Conservation (phyloP, 1,140 invertebrate species). For the Lerema accius region DNA sequence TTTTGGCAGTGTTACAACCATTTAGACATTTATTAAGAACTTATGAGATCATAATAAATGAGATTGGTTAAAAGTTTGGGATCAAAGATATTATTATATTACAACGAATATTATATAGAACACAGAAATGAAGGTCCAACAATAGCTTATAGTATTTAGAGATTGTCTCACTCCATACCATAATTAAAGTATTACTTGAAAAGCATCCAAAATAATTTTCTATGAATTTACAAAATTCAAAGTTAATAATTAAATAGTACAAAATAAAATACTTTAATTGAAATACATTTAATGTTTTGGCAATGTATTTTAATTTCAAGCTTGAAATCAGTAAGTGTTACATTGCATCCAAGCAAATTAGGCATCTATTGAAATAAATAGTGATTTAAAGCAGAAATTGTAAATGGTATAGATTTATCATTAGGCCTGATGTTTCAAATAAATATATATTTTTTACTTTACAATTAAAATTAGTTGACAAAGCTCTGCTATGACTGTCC, state of each 20-base stretch:
- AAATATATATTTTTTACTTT: too few species aligned
- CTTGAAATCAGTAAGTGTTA: too few species aligned
- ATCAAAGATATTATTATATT: background rate
- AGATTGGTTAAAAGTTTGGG: background rate
- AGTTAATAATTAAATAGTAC: background rate
- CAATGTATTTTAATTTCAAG: too few species aligned
- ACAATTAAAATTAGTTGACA: background rate
- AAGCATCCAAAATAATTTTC: too few species aligned
- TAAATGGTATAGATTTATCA: too few species aligned
- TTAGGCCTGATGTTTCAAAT: too few species aligned
- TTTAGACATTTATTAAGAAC: slow-evolving; percentile 20
- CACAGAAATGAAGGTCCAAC: slow-evolving; percentile 23
- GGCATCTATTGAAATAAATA: too few species aligned
- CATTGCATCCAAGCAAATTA: too few species aligned
- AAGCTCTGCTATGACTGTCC: background rate
- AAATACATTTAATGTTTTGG: too few species aligned
- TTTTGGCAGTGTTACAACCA: slow-evolving; percentile 47
- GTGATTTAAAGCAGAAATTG: too few species aligned
- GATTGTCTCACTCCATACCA: slow-evolving; percentile 1
- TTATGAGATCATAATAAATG: slow-evolving; percentile 28
- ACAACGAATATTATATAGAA: background rate
- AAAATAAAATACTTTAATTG: background rate
- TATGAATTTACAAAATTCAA: too few species aligned
- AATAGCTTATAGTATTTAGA: slow-evolving; percentile 33
- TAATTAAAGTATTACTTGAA: background rate